Evolutionary conservation across 2,797 vertebrate genomes (phyloP).

Genomic region (Aphelocoma californica): DNA sequence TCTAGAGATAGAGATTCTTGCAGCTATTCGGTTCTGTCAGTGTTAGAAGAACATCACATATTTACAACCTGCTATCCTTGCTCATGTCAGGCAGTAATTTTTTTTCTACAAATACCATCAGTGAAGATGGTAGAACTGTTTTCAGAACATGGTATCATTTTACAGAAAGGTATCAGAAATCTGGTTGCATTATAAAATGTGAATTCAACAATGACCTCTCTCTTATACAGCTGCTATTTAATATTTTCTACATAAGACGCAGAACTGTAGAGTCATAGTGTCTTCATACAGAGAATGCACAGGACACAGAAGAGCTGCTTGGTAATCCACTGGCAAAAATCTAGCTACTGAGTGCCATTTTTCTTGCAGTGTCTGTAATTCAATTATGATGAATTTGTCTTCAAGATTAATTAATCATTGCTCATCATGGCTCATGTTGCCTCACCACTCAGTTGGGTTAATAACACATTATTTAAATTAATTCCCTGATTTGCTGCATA

Average conservation of each 20-base stretch:
- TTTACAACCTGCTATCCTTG: neutral
- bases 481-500: neutral
- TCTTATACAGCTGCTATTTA: neutral
- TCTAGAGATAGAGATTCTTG: neutral
- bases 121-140: neutral
- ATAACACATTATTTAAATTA: slow-evolving; percentile 13
- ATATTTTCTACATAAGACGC: neutral
- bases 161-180: neutral
- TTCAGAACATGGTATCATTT: neutral
- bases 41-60: neutral
- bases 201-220: neutral
- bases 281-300: neutral
- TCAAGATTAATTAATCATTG: neutral
- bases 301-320: neutral
- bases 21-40: neutral
- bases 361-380: neutral
- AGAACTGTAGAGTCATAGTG: neutral
- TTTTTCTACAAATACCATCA: neutral
- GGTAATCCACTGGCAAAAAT: neutral
- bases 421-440: neutral
- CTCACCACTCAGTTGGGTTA: neutral
- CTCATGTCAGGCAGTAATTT: neutral
- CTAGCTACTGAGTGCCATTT: neutral
- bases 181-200: neutral
- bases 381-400: neutral